These are phyloP conservation scores for Decapterus maruadsi DNA, from an alignment of 2,797 vertebrate species.

Conservation along the genomic window DNA sequence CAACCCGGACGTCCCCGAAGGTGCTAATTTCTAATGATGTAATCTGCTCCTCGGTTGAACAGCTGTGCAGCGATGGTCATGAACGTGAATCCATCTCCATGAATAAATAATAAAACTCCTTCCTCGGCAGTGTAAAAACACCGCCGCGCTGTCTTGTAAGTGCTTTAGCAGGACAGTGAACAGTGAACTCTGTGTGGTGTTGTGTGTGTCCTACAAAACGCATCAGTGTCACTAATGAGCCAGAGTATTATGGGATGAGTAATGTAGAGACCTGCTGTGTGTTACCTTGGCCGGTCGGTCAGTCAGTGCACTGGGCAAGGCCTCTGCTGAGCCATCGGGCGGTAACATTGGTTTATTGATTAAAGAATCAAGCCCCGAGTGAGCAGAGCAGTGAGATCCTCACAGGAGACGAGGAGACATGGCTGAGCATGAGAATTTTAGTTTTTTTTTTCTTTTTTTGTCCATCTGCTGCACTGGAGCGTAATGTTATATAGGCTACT, in stretches of 20 bases:
- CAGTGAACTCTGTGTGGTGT: background rate
- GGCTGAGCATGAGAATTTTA: constrained; percentile 25
- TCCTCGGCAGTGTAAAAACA: constrained; percentile 17
- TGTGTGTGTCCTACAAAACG: constrained; percentile 22
- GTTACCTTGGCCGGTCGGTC: constrained; percentile 26
- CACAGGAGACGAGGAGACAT: constrained; percentile 21
- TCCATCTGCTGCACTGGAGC: constrained; percentile 16
- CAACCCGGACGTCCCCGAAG: constrained; percentile 43
- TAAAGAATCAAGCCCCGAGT: constrained; percentile 65
- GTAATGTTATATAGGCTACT: background rate
- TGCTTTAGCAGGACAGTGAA: constrained; percentile 7
- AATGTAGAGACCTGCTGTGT: constrained; percentile 58
- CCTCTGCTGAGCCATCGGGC: constrained; percentile 59
- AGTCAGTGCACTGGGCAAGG: constrained; percentile 23
- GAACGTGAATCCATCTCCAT: constrained; percentile 60
- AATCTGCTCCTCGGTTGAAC: constrained; percentile 48
- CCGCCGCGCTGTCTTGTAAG: background rate
- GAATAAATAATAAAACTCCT: constrained; percentile 61
- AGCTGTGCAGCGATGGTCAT: constrained; percentile 28
- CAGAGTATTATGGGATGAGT: constrained; percentile 60
- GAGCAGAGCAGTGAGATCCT: constrained; percentile 28
- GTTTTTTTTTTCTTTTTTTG: background rate
- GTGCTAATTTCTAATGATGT: constrained; percentile 46
- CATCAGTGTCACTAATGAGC: constrained; percentile 50
- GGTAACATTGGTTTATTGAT: constrained; percentile 69